Base-by-base conservation (phyloP, 2,797 vertebrate genomes). In the Lagocephalus sceleratus region DNA sequence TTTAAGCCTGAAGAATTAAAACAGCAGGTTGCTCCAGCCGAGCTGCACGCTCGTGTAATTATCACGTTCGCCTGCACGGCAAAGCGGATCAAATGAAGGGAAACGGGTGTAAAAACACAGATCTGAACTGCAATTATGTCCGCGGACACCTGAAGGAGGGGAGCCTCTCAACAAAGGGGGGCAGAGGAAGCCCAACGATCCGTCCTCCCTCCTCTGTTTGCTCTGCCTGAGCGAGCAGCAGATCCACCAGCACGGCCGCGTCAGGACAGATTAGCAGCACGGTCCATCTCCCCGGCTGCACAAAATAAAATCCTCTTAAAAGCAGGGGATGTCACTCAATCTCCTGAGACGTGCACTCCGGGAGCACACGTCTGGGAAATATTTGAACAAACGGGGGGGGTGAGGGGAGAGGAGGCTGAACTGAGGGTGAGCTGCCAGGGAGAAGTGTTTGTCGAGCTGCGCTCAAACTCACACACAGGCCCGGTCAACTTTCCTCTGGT, bases 281-380 rank as follows among this genome's bases (percentile, higher is more conserved):
- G 82, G 76, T 87, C 83, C 84, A 75, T 85, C 76, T 84, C 75
- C 68, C 73, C 44, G 43, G 71, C 73, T 76, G 79, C 79, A 78
- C 81, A 78, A 74, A 89, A 82, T 81, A 80, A 82, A 90, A 86
- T 82, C 82, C 76, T 75, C 81, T 86, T 85, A 83, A 85, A 87
- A 79, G 84, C 77, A 69, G 49, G 26, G 77, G 73, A 77, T 82
- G 85, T 87, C 86, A 84, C 77, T 87, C 87, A 78, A 69, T 86
- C 85, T 84, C 83, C 57, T 3, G 59, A 77, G 85, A 88, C 83
- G 43, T 79, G 81, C 78, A 82, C 78, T 85, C 79, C 75, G 82
- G 83, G 2, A 76, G 81, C 51, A 51, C 73, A 76, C 64, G 26
- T 29, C 72, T 53, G 47, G 71, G 71, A 68, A 57, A 42, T 76